Evolutionary conservation across 2,888 invertebrate species (phyloP).

Genomic region (Folsomia candida): DNA sequence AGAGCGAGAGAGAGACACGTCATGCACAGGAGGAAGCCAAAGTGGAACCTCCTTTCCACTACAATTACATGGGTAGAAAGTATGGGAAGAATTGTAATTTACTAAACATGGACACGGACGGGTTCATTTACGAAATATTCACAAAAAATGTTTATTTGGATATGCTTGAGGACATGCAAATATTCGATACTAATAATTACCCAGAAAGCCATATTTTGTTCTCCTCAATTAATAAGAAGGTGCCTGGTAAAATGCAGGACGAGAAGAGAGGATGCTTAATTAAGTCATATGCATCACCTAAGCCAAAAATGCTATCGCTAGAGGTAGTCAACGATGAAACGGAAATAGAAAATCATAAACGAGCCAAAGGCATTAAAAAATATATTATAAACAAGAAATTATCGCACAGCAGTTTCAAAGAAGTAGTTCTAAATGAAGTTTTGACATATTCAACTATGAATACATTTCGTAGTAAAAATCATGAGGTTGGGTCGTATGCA

Average conservation of each 20-base stretch:
- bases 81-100: neutral
- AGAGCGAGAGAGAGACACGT: too few relatives aligned
- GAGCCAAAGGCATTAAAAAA: neutral
- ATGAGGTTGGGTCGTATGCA: too few relatives aligned
- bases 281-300: too few relatives aligned
- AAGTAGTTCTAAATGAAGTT: constrained; percentile 13
- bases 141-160: neutral
- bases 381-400: neutral
- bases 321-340: neutral
- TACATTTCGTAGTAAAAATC: too few relatives aligned
- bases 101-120: too few relatives aligned
- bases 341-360: neutral
- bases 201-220: neutral
- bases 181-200: neutral
- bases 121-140: neutral
- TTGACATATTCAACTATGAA: too few relatives aligned
- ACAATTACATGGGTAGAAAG: neutral
- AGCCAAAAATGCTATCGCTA: neutral
- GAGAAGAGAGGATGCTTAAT: neutral
- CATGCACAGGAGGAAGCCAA: too few relatives aligned
- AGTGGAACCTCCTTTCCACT: too few relatives aligned
- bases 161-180: neutral
- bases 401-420: neutral
- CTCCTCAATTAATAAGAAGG: neutral
- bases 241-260: neutral